Conservation (phyloP, 1,140 invertebrate species). For the Ruditapes philippinarum region DNA sequence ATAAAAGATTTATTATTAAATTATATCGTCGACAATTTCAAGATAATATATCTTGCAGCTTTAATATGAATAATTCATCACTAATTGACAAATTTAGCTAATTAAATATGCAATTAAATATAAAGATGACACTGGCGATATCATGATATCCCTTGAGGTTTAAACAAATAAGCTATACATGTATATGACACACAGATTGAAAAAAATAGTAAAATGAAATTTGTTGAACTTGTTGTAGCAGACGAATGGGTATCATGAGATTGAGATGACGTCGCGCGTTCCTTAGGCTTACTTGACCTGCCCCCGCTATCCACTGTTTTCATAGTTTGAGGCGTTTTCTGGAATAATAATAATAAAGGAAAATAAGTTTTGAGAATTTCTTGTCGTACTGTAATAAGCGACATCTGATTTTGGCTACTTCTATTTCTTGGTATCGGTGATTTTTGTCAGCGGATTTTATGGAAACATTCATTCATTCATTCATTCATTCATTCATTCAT, state of each 20-base stretch:
- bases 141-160: conserved; percentile 3
- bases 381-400: too few relatives aligned
- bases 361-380: too few relatives aligned
- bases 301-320: neutral
- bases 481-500: too few relatives aligned
- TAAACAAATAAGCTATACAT: conserved; percentile 6
- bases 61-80: conserved; percentile 1
- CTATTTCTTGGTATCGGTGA: too few relatives aligned
- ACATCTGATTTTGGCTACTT: too few relatives aligned
- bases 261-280: conserved; percentile 27
- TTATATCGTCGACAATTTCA: too few relatives aligned
- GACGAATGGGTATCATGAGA: neutral
- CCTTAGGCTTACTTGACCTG: neutral
- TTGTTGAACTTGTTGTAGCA: neutral
- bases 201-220: neutral
- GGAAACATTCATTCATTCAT: too few relatives aligned
- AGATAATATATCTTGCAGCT: neutral
- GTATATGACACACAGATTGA: neutral
- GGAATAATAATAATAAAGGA: neutral
- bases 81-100: neutral
- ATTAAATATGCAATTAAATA: neutral
- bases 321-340: conserved; percentile 22
- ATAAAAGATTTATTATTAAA: too few relatives aligned
- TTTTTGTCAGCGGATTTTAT: too few relatives aligned
- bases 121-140: neutral